Conservation (phyloP, 2,888 invertebrate genomes). For the Thyatira batis region DNA sequence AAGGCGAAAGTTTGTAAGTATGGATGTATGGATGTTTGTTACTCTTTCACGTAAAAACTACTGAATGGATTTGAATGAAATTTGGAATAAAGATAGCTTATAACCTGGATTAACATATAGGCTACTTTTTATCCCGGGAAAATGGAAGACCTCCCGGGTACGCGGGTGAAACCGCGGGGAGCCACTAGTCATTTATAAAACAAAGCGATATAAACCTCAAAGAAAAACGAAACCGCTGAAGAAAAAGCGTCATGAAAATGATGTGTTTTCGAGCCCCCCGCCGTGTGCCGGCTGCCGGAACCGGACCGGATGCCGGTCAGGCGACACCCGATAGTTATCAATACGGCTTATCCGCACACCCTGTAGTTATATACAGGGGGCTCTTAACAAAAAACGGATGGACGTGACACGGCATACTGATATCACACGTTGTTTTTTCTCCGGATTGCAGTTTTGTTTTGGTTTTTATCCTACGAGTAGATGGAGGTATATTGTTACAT, state of each 20-base stretch:
- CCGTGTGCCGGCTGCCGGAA: slow-evolving; percentile 41
- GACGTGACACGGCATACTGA: slow-evolving; percentile 56
- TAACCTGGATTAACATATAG: too few species aligned
- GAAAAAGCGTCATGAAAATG: neutral
- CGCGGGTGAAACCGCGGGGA: too few species aligned
- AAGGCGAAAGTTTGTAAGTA: too few species aligned
- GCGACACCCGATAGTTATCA: slow-evolving; percentile 57
- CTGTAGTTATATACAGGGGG: slow-evolving; percentile 42
- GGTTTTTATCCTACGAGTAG: neutral
- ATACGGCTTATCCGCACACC: slow-evolving; percentile 63
- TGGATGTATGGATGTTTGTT: too few species aligned
- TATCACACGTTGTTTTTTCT: slow-evolving; percentile 29
- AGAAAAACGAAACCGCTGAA: neutral
- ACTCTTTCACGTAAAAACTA: too few species aligned
- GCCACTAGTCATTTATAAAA: neutral
- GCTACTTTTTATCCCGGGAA: too few species aligned
- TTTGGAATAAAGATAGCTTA: too few species aligned
- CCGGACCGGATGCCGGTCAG: slow-evolving; percentile 53
- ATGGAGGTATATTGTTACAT: too few species aligned
- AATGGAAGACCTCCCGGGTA: too few species aligned
- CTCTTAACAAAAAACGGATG: slow-evolving; percentile 37
- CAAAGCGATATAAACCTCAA: neutral
- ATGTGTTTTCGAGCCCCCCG: slow-evolving; percentile 47
- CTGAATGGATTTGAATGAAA: too few species aligned
- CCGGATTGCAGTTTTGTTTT: neutral